A percentile compares a stretch with the other conserved stretches of the same genome.
phyloP scores from a whole-genome alignment of 2,888 invertebrate species.

The Drosophila kanekoi region DNA sequence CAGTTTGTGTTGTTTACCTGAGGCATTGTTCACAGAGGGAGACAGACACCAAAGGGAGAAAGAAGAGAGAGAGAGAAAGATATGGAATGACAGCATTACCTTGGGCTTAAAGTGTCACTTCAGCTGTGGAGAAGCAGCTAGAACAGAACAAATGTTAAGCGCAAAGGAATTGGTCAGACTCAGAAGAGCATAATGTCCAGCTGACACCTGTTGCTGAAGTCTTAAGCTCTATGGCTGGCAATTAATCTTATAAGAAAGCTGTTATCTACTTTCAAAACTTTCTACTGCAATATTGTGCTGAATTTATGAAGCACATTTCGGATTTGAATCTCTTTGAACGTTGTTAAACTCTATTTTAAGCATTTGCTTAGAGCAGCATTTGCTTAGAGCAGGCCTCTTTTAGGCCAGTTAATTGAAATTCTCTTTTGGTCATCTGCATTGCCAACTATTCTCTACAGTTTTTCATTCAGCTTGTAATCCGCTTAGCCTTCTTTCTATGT shows the following conservation, averaged over 20 bases:
- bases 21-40: not conserved
- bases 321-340: too few relatives aligned
- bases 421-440: not conserved
- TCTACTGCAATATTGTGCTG: too few relatives aligned
- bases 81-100: slow-evolving; percentile 13
- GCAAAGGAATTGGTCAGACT: not conserved
- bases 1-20: slow-evolving; percentile 26
- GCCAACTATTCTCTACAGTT: not conserved
- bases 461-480: not conserved
- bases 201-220: not conserved
- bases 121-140: not conserved
- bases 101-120: slow-evolving; percentile 17
- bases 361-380: too few relatives aligned
- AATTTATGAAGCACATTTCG: too few relatives aligned
- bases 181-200: not conserved
- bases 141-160: not conserved
- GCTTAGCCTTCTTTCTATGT: not conserved
- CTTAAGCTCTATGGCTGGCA: not conserved
- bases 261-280: too few relatives aligned
- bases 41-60: not conserved
- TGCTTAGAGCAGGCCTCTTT: too few relatives aligned
- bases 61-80: not conserved
- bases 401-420: not conserved
- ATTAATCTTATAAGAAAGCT: too few relatives aligned
- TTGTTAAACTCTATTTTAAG: too few relatives aligned